Conservation (phyloP, 2,888 invertebrate genomes). For the Ichneumoninae sp. region DNA sequence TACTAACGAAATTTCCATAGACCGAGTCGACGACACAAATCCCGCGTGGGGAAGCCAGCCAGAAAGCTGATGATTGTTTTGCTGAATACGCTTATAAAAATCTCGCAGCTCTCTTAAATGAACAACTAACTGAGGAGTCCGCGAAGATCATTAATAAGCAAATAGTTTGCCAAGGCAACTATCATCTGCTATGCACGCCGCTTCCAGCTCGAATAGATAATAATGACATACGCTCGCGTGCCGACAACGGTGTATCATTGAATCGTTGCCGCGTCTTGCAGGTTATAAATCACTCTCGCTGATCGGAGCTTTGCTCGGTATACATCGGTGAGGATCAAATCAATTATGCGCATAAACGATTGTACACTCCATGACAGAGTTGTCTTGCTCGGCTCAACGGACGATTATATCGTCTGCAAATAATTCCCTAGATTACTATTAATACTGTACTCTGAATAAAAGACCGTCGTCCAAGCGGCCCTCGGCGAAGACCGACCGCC, state of each 20-base stretch:
- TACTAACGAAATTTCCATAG: constrained; percentile 12
- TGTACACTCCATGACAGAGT: background rate
- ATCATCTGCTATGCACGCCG: background rate
- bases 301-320: background rate
- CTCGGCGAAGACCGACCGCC: constrained; percentile 17
- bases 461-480: background rate
- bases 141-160: constrained; percentile 21
- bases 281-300: constrained; percentile 37
- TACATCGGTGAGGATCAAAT: constrained; percentile 17
- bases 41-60: too few relatives aligned
- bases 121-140: background rate
- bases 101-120: background rate
- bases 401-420: background rate
- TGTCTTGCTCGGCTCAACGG: background rate
- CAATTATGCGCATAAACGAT: constrained; percentile 26
- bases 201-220: background rate
- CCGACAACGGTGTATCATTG: constrained; percentile 3
- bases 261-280: constrained; percentile 12
- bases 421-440: constrained; percentile 11
- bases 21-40: background rate
- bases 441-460: constrained; percentile 26
- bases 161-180: constrained; percentile 6
- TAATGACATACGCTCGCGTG: background rate
- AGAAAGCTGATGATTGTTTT: too few relatives aligned
- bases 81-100: background rate